Percentiles rank a stretch among this genome's conserved stretches.
phyloP scores from a whole-genome alignment of 2,888 invertebrate genomes.

The Podabrus alpinus region DNA sequence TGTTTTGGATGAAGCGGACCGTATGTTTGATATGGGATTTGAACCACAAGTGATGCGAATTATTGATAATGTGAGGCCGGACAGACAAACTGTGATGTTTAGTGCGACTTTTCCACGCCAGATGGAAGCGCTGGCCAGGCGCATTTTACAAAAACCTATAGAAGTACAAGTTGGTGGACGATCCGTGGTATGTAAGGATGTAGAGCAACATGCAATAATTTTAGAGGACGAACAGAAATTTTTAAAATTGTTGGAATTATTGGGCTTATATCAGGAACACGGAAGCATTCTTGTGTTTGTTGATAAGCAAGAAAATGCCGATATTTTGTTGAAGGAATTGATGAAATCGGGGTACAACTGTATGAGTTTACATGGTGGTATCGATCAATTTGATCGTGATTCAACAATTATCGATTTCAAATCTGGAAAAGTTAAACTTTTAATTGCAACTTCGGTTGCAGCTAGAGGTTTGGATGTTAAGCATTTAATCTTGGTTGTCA shows the following conservation, averaged over 20 bases:
- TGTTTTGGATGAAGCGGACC: slow-evolving; percentile 97
- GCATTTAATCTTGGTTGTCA: slow-evolving; percentile 94
- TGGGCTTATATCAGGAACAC: slow-evolving; percentile 90
- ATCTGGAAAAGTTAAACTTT: slow-evolving; percentile 74
- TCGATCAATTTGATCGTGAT: slow-evolving; percentile 99
- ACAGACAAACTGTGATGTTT: slow-evolving; percentile 98
- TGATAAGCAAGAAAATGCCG: slow-evolving; percentile 97
- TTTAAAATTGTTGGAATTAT: slow-evolving; percentile 93
- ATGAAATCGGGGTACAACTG: slow-evolving; percentile 97
- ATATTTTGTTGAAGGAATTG: slow-evolving; percentile 87
- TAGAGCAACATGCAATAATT: slow-evolving; percentile 92
- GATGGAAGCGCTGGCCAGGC: slow-evolving; percentile 96
- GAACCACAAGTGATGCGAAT: slow-evolving; percentile 98
- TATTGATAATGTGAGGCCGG: slow-evolving; percentile 94
- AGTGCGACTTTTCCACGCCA: slow-evolving; percentile 98
- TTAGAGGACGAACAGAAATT: slow-evolving; percentile 97
- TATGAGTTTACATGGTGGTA: slow-evolving; percentile 97
- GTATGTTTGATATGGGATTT: slow-evolving; percentile 99
- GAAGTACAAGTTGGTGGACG: slow-evolving; percentile 97
- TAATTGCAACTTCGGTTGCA: slow-evolving; percentile 98
- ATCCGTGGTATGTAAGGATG: slow-evolving; percentile 96
- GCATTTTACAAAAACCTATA: slow-evolving; percentile 91
- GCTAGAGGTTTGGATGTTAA: slow-evolving; percentile 99
- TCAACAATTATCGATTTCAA: slow-evolving; percentile 98
- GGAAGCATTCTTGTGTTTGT: slow-evolving; percentile 97